phyloP scores from a whole-genome alignment of 2,113 vertebrate species.

The Falcunculus frontatus region DNA sequence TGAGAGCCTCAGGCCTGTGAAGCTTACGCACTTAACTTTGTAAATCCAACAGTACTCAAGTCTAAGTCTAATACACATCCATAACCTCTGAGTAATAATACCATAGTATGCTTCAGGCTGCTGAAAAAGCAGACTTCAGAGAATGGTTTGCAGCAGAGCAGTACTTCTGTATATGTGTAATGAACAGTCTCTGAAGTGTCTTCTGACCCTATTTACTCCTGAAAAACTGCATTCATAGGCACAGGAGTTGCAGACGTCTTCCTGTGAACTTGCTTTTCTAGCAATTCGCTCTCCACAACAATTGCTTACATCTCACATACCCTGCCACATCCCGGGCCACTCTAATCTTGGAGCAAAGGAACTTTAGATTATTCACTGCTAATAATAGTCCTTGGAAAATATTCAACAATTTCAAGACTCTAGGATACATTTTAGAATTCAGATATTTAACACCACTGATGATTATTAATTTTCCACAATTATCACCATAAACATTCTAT shows the following conservation, averaged over 20 bases:
- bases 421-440: not conserved
- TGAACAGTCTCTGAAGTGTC: not conserved
- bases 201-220: not conserved
- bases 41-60: not conserved
- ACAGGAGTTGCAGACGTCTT: not conserved
- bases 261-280: not conserved
- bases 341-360: not conserved
- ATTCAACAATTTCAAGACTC: not conserved
- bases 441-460: slow-evolving; percentile 28
- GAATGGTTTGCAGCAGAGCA: not conserved
- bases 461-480: slow-evolving; percentile 5
- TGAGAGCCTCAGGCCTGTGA: not conserved
- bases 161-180: not conserved
- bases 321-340: not conserved
- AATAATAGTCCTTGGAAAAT: not conserved
- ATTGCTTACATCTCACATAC: fast-evolving
- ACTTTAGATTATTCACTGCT: not conserved
- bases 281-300: not conserved
- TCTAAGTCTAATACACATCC: not conserved
- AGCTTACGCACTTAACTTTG: not conserved
- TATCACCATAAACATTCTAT: not conserved
- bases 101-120: not conserved
- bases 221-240: not conserved
- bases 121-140: not conserved
- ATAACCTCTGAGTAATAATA: not conserved